Conservation (phyloP, 2,113 vertebrate genomes). For the Lepus europaeus region DNA sequence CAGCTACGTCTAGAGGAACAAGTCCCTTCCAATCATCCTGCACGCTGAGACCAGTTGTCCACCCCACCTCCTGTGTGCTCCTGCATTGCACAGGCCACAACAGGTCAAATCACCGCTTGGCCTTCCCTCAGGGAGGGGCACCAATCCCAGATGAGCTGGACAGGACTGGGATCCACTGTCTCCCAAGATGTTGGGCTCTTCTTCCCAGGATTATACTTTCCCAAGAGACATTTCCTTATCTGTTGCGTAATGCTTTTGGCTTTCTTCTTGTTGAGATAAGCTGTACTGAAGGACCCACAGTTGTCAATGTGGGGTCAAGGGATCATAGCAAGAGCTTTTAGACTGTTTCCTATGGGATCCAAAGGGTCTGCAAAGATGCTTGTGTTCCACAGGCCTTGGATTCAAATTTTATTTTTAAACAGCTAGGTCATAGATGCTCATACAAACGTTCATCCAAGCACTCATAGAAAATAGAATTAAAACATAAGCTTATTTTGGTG, state of each 20-base stretch:
- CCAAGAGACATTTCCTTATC: not conserved
- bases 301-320: not conserved
- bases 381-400: not conserved
- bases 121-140: rapidly evolving
- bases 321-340: not conserved
- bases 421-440: not conserved
- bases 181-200: not conserved
- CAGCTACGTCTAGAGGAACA: not conserved
- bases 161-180: too few relatives aligned
- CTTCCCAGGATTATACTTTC: not conserved
- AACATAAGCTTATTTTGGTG: too few relatives aligned
- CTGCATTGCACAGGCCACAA: not conserved
- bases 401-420: not conserved
- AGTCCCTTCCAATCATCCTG: not conserved
- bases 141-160: not conserved
- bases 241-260: not conserved
- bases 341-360: not conserved
- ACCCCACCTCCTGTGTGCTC: too few relatives aligned
- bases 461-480: too few relatives aligned
- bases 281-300: not conserved
- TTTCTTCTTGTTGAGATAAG: not conserved
- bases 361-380: not conserved
- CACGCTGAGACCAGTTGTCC: not conserved
- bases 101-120: not conserved
- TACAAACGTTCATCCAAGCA: too few relatives aligned